Percentiles rank a stretch among this genome's conserved stretches.
phyloP scores from a whole-genome alignment of 1,140 invertebrate species.

The Apis florea region DNA sequence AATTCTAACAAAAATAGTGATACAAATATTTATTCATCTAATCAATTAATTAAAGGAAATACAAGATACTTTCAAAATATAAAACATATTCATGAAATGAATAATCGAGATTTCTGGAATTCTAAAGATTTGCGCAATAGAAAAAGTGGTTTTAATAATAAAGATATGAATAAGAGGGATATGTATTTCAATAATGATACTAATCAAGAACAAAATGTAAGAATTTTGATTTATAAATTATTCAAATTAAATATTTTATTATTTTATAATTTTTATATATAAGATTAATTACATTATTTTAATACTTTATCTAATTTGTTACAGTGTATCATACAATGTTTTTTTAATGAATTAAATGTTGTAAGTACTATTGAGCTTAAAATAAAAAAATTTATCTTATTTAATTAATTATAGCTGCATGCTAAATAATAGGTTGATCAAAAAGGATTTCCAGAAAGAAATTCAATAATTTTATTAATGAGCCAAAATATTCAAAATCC shows the following conservation, averaged over 20 bases:
- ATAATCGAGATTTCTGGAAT: not conserved
- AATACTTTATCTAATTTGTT: constrained; percentile 50
- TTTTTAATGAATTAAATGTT: constrained; percentile 76
- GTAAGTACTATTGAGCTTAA: constrained; percentile 57
- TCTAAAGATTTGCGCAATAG: not conserved
- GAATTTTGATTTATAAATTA: constrained; percentile 8
- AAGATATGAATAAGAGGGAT: not conserved
- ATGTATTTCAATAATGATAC: constrained; percentile 16
- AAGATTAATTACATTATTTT: not conserved
- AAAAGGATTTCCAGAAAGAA: constrained; percentile 73
- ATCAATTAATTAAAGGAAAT: constrained; percentile 13
- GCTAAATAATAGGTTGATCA: constrained; percentile 70
- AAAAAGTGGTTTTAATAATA: not conserved
- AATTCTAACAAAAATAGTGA: not conserved
- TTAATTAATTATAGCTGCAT: not conserved
- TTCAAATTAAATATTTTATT: not conserved
- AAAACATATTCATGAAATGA: not conserved
- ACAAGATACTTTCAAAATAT: not conserved
- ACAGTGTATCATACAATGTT: constrained; percentile 76
- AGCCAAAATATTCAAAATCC: constrained; percentile 72
- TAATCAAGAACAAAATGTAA: constrained; percentile 34
- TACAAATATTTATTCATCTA: not conserved
- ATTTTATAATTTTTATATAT: not conserved
- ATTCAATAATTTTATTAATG: constrained; percentile 69
- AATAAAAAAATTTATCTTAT: not conserved